Evolutionary conservation across 2,113 vertebrate genomes (phyloP).

Genomic region (Galemys pyrenaicus): DNA sequence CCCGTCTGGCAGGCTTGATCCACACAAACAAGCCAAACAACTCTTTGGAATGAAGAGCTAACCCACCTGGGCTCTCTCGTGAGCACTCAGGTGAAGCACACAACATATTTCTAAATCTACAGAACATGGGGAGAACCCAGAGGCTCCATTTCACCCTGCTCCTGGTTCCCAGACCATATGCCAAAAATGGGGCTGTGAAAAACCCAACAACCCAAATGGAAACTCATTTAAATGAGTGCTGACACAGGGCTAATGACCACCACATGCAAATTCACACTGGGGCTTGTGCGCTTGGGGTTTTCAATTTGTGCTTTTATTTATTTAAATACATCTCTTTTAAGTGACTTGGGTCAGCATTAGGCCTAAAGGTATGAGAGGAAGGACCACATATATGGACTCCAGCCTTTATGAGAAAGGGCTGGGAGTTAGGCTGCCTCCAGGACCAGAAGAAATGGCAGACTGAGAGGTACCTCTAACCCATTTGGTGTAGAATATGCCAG

Average conservation of each 20-base stretch:
- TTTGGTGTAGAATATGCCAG: not conserved
- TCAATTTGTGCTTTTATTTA: not conserved
- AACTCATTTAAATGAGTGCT: not conserved
- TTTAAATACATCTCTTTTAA: slow-evolving; percentile 17
- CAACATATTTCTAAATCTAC: not conserved
- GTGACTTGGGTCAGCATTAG: not conserved
- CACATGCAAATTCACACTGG: not conserved
- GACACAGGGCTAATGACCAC: not conserved
- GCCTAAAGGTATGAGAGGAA: not conserved
- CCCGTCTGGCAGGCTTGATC: not conserved
- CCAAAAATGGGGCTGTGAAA: not conserved
- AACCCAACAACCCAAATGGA: not conserved
- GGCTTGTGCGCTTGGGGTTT: not conserved
- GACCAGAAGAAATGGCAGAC: not conserved
- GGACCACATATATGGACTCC: not conserved
- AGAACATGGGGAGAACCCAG: not conserved
- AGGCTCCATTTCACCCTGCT: not conserved
- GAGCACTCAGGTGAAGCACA: not conserved
- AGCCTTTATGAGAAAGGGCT: not conserved
- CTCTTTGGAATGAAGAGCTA: slow-evolving; percentile 22
- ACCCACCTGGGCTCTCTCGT: not conserved
- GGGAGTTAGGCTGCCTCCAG: not conserved
- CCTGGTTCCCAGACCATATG: not conserved
- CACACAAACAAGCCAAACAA: slow-evolving; percentile 2
- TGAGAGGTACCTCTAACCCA: not conserved